phyloP scores from a whole-genome alignment of 2,113 vertebrate genomes.

The Urocitellus parryii region DNA sequence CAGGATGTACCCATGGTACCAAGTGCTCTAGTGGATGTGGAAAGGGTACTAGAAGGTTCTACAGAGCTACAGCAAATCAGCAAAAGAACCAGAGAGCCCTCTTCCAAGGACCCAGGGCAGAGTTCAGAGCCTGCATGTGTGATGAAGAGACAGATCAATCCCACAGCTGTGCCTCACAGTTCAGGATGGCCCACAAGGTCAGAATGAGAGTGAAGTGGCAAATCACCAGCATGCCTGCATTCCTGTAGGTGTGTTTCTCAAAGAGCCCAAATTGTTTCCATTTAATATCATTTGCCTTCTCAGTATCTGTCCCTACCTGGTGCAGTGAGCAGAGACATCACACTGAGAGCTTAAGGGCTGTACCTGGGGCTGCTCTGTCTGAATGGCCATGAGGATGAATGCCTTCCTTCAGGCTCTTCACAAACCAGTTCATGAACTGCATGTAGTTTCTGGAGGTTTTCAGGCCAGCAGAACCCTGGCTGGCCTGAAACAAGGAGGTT shows the following conservation, averaged over 20 bases:
- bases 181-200: too few relatives aligned
- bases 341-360: not conserved
- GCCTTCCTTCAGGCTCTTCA: not conserved
- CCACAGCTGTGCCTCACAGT: not conserved
- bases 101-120: accelerated
- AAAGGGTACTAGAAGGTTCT: not conserved
- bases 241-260: not conserved
- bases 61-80: not conserved
- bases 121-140: not conserved
- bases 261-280: not conserved
- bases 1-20: not conserved
- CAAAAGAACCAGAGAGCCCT: too few relatives aligned
- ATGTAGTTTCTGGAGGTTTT: not conserved
- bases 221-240: not conserved
- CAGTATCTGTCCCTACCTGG: not conserved
- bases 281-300: not conserved
- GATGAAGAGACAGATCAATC: not conserved
- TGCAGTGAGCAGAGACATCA: not conserved
- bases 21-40: not conserved
- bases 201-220: not conserved
- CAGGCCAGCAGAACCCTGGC: not conserved
- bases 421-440: not conserved
- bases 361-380: not conserved
- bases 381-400: not conserved
- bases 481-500: not conserved